Conservation (phyloP, 2,888 invertebrate genomes). For the Coenonympha glycerion region DNA sequence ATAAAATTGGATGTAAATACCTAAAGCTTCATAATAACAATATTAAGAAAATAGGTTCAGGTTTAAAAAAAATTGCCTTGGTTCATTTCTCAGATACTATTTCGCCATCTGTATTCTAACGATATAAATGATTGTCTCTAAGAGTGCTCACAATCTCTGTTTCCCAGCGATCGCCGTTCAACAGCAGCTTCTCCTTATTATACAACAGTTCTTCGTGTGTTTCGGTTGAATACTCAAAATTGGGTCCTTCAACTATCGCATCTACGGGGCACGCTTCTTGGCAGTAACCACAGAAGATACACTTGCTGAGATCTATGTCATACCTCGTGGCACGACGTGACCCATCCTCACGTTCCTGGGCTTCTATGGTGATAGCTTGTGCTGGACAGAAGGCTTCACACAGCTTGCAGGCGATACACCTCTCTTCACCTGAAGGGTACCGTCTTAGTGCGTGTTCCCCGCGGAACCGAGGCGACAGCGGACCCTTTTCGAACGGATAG, state of each 20-base stretch:
- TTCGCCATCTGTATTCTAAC: conserved; percentile 35
- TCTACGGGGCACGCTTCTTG: conserved; percentile 99
- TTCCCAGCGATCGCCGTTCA: conserved; percentile 99
- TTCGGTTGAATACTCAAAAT: conserved; percentile 98
- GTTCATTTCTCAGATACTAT: too few species aligned
- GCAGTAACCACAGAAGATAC: conserved; percentile 99
- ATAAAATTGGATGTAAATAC: too few species aligned
- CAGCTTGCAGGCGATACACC: conserved; percentile 99
- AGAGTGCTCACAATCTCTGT: conserved; percentile 97
- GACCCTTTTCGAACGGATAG: conserved; percentile 99
- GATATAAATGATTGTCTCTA: conserved; percentile 61
- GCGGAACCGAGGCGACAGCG: conserved; percentile 95
- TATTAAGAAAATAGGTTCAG: too few species aligned
- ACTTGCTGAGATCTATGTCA: conserved; percentile 98
- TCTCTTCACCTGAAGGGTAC: conserved; percentile 97
- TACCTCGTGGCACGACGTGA: conserved; percentile 96
- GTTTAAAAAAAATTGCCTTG: too few species aligned
- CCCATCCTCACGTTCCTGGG: conserved; percentile 95
- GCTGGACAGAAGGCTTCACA: conserved; percentile 99
- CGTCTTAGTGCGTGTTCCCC: conserved; percentile 98
- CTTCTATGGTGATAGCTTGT: conserved; percentile 99
- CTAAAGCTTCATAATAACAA: too few species aligned
- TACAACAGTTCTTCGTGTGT: conserved; percentile 98
- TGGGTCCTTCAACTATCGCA: conserved; percentile 98
- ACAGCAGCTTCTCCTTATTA: conserved; percentile 97